Percentiles rank a stretch among this genome's conserved stretches.
These are phyloP conservation scores for Phaethornis superciliosus DNA, from an alignment of 2,113 vertebrate genomes.

Conservation along the genomic window DNA sequence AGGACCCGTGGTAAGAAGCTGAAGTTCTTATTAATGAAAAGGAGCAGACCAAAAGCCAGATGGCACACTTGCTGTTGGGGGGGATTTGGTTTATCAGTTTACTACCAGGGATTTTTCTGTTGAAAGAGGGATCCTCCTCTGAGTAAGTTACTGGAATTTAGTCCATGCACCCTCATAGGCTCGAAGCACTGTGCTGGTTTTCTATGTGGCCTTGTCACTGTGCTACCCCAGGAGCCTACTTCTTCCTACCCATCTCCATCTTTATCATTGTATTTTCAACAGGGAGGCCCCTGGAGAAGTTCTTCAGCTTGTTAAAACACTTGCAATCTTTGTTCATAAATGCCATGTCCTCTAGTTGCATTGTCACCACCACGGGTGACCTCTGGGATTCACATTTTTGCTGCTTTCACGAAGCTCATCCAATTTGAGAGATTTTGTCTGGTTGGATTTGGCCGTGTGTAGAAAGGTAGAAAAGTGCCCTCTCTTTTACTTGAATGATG, in stretches of 20 bases:
- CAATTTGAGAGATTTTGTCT: neutral
- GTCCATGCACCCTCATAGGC: neutral
- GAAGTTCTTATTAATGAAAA: neutral
- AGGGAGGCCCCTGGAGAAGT: neutral
- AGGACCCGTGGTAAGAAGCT: neutral
- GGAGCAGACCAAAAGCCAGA: neutral
- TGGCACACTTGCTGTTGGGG: neutral
- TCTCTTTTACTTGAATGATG: neutral
- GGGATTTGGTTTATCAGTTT: neutral
- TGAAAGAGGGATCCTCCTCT: neutral
- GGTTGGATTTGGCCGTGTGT: neutral
- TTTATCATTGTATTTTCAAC: neutral
- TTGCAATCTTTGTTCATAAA: neutral
- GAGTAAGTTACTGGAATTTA: neutral
- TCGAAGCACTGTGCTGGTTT: neutral
- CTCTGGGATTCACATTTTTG: neutral
- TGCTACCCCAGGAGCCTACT: rapidly evolving
- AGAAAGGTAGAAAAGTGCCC: neutral
- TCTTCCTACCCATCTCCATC: neutral
- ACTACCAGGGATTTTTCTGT: neutral
- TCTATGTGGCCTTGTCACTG: neutral
- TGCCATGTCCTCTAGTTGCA: neutral
- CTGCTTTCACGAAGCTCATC: neutral
- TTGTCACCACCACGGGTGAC: neutral
- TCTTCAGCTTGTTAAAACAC: neutral